Percentiles rank a stretch among this genome's conserved stretches.
These are phyloP conservation scores for Tichodroma muraria DNA, from an alignment of 2,113 vertebrate species.

Conservation along the genomic window DNA sequence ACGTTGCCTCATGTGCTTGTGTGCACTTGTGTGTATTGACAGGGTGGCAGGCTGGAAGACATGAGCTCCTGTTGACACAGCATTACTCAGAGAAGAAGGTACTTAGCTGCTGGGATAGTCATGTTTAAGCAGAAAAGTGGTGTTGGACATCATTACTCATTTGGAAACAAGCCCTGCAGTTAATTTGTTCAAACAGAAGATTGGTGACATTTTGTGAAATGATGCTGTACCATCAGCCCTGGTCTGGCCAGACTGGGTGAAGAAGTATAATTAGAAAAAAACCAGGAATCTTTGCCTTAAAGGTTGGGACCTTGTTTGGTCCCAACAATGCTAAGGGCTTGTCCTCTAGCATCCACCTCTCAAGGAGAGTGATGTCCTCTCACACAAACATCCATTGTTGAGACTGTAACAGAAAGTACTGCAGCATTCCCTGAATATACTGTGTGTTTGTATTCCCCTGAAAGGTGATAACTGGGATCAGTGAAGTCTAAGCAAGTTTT, in stretches of 20 bases:
- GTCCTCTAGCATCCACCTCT: neutral
- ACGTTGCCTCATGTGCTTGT: no score
- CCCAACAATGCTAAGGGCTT: neutral
- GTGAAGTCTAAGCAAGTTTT: neutral
- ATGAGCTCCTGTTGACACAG: no score
- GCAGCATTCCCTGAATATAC: neutral
- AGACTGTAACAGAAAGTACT: neutral
- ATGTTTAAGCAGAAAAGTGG: no score
- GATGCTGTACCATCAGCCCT: neutral
- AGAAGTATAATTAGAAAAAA: neutral
- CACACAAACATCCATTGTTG: neutral
- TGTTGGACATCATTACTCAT: no score
- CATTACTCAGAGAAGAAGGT: no score
- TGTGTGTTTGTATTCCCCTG: fast-evolving
- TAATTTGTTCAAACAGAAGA: no score
- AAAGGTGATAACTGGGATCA: neutral
- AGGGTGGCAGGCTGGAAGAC: no score
- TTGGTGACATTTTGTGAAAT: neutral
- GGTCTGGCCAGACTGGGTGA: neutral
- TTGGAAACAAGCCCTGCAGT: no score
- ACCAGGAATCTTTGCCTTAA: neutral
- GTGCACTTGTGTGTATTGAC: no score
- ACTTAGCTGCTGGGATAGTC: no score
- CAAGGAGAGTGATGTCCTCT: neutral
- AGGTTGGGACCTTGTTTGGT: neutral